These are phyloP conservation scores for Phaethon lepturus DNA, from an alignment of 2,113 vertebrate species.

Conservation along the genomic window DNA sequence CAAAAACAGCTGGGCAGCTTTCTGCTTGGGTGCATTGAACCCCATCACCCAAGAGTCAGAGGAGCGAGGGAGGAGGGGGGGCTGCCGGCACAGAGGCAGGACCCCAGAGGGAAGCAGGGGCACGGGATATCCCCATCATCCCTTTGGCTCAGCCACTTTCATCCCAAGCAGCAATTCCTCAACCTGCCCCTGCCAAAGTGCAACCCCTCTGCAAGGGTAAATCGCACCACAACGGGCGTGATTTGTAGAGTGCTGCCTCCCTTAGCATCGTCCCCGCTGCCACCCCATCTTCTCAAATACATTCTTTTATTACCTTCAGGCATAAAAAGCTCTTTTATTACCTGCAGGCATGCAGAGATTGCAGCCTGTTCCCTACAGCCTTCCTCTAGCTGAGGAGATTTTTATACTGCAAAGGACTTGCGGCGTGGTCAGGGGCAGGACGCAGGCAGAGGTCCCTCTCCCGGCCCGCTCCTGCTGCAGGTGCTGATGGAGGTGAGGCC, in stretches of 20 bases:
- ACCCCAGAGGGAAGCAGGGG: rapidly evolving
- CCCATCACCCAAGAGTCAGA: not conserved
- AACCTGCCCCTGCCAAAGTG: not conserved
- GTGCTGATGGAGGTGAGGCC: no score
- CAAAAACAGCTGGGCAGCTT: not conserved
- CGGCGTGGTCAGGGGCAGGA: not conserved
- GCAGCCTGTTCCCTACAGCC: not conserved
- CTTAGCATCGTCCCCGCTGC: rapidly evolving
- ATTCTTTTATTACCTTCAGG: not conserved
- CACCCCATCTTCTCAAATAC: not conserved
- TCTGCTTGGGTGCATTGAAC: not conserved
- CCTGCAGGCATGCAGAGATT: not conserved
- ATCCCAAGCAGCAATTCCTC: not conserved
- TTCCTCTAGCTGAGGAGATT: not conserved
- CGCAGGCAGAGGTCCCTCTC: not conserved
- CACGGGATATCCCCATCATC: not conserved
- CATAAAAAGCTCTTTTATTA: not conserved
- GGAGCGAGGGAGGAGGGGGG: not conserved
- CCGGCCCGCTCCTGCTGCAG: not conserved
- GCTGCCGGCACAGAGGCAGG: not conserved
- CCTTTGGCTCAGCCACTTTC: not conserved
- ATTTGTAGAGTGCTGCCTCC: not conserved
- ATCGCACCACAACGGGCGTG: rapidly evolving
- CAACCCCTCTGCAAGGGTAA: not conserved
- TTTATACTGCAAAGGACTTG: not conserved